Conservation (phyloP, 2,797 vertebrate genomes). For the Coregonus sp. region DNA sequence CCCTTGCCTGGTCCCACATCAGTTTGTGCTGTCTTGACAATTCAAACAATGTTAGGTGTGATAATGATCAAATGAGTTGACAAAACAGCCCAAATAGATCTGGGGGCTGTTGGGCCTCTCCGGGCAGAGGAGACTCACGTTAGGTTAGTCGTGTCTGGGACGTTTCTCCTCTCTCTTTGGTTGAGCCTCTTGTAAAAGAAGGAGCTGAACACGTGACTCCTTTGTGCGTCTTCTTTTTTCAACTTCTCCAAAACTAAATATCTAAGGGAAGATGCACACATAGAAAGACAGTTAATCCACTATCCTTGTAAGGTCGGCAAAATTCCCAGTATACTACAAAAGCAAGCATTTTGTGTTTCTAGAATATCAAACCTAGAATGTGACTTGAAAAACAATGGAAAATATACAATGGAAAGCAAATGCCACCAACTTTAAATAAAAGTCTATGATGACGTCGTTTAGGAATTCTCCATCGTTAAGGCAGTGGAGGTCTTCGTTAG, state of each 20-base stretch:
- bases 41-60: no score
- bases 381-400: background rate
- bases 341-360: background rate
- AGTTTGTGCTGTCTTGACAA: background rate
- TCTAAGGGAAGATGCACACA: slow-evolving; percentile 62
- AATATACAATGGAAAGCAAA: background rate
- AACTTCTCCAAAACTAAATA: slow-evolving; percentile 96
- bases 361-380: background rate
- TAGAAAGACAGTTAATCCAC: no score
- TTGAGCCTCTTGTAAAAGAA: slow-evolving; percentile 99
- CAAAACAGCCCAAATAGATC: no score
- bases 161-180: slow-evolving; percentile 89
- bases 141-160: slow-evolving; percentile 83
- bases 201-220: slow-evolving; percentile 96
- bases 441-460: slow-evolving; percentile 99
- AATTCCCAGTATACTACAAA: no score
- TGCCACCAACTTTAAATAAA: slow-evolving; percentile 95
- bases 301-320: no score
- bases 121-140: slow-evolving; percentile 79
- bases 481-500: slow-evolving; percentile 97
- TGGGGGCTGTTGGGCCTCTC: no score
- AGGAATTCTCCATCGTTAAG: slow-evolving; percentile 97
- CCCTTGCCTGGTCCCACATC: background rate
- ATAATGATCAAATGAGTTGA: no score
- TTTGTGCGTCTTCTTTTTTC: slow-evolving; percentile 89